Evolutionary conservation across 2,888 invertebrate species (phyloP).

Genomic region (Meiosimyza decipiens): DNA sequence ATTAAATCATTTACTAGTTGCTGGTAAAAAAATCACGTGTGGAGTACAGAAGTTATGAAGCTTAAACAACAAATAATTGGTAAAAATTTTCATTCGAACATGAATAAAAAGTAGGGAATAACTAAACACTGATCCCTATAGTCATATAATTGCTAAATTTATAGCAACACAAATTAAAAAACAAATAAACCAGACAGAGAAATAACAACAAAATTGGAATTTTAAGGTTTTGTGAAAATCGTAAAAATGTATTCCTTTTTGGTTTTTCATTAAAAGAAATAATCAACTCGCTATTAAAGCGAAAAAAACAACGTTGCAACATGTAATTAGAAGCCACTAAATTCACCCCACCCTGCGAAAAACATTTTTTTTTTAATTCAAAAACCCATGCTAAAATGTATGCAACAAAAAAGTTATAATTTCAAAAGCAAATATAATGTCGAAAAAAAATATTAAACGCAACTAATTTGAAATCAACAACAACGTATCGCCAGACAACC

Average conservation of each 20-base stretch:
- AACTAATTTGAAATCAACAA: conserved; percentile 17
- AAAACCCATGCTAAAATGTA: conserved; percentile 45
- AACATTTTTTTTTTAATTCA: conserved; percentile 43
- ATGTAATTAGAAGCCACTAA: conserved; percentile 9
- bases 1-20: too few relatives aligned
- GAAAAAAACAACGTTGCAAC: conserved; percentile 22
- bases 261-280: conserved; percentile 45
- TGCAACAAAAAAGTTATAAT: conserved; percentile 44
- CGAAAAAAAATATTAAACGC: conserved; percentile 32
- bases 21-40: too few relatives aligned
- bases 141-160: too few relatives aligned
- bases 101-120: too few relatives aligned
- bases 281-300: conserved; percentile 41
- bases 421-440: conserved; percentile 41
- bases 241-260: background rate
- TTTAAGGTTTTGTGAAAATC: too few relatives aligned
- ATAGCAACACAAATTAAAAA: too few relatives aligned
- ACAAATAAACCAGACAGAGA: too few relatives aligned
- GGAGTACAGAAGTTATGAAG: too few relatives aligned
- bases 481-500: background rate
- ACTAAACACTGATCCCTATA: too few relatives aligned
- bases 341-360: conserved; percentile 20
- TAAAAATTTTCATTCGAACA: too few relatives aligned
- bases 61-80: too few relatives aligned
- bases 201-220: too few relatives aligned